Conservation (phyloP, 2,113 vertebrate genomes). For the Micronycteris hirsuta region DNA sequence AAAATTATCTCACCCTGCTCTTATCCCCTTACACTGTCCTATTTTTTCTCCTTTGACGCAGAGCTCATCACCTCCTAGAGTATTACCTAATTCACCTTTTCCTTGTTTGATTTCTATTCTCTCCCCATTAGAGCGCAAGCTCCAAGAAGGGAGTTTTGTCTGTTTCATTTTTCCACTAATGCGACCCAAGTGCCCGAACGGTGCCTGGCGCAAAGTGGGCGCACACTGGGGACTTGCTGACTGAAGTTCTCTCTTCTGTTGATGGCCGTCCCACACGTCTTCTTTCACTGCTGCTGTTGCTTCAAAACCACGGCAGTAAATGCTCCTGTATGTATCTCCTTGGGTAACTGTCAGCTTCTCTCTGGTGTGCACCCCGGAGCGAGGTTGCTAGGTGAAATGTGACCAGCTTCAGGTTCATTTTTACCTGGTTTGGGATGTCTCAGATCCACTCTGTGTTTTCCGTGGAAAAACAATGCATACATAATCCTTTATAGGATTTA, state of each 20-base stretch:
- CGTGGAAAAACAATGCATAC: not conserved
- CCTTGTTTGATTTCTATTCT: not conserved
- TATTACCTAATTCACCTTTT: not conserved
- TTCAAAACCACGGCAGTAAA: not conserved
- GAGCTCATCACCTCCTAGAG: not conserved
- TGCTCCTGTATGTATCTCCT: not conserved
- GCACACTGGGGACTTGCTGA: not conserved
- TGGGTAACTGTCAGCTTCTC: not conserved
- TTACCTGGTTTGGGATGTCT: not conserved
- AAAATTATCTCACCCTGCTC: not conserved
- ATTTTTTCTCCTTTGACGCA: not conserved
- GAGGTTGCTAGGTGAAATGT: not conserved
- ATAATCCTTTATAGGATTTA: not conserved
- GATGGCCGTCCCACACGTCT: not conserved
- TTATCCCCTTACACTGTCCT: too few species aligned
- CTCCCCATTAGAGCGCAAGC: not conserved
- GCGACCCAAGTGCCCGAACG: not conserved
- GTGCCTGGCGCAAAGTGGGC: not conserved
- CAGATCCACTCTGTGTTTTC: not conserved
- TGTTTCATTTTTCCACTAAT: not conserved
- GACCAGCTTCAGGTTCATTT: not conserved
- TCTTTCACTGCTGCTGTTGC: not conserved
- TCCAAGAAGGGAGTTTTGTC: not conserved
- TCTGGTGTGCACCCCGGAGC: not conserved
- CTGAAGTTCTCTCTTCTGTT: not conserved